Percentiles rank a stretch among this genome's conserved stretches.
Conservation (phyloP, 2,797 vertebrate species). For the Clarias laeviceps region DNA sequence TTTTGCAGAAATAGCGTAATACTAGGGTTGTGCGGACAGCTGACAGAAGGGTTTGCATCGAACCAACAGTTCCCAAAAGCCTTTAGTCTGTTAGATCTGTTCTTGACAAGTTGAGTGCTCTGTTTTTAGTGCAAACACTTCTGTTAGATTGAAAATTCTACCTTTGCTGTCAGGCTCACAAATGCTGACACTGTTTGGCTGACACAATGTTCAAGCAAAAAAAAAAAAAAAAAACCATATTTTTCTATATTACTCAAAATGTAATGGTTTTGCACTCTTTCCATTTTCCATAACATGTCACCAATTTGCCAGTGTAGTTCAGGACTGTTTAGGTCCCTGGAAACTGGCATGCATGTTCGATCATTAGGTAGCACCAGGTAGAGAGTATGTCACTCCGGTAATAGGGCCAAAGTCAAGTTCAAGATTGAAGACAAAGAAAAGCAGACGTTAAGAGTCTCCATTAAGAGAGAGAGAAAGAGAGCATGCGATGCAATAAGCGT, state of each 20-base stretch:
- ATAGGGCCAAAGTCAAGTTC: no score
- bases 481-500: no score
- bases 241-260: background rate
- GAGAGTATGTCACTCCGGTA: no score
- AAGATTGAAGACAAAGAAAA: no score
- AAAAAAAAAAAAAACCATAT: background rate
- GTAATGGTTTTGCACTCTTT: background rate
- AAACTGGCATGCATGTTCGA: no score
- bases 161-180: background rate
- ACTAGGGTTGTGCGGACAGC: conserved; percentile 17
- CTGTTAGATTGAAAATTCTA: background rate
- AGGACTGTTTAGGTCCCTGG: background rate
- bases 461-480: no score
- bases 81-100: conserved; percentile 10
- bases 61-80: conserved; percentile 35
- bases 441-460: no score
- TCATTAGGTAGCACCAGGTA: no score
- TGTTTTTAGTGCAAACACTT: background rate
- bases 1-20: conserved; percentile 23
- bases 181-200: background rate
- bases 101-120: conserved; percentile 1
- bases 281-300: background rate
- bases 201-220: background rate
- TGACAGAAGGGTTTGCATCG: conserved; percentile 37
- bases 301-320: background rate